Evolutionary conservation across 2,113 vertebrate species (phyloP), one percentile per base, ranked within the genome.

Genomic region (Cavia aperea): DNA sequence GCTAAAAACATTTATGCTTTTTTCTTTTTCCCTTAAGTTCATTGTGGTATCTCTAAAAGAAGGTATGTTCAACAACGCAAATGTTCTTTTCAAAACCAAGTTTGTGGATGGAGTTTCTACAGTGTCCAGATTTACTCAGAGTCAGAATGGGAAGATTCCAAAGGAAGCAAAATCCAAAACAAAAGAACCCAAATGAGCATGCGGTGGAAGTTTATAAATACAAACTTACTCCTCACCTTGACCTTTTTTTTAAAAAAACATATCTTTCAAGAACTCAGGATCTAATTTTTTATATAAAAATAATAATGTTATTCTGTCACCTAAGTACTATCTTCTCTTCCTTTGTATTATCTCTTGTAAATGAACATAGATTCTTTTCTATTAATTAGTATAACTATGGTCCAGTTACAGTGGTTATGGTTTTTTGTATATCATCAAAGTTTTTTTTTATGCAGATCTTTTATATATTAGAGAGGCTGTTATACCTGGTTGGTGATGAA

Each of bases 61-160:
- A n/a, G 99, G 99, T 86, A 99, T 99, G 99, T 99, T 99, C 97
- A 98, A 97, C 97, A 99, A 99, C 0, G 99, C 99, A 89, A 99
- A 99, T 2, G 98, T 99, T 88, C 98, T 99, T 62, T 99, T 98
- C 96, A 99, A 98, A 97, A 99, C 99, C 0, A 99, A 97, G 96
- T 99, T 99, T 96, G 96, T 99, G 58, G 99, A 99, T 77, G 99
- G 99, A 51, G 97, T 99, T 93, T 99, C 99, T 70, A 98, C 98
- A 0, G 97, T 99, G 66, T n/a, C 97, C 3, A 98, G 99, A 91
- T 98, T 98, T 0, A 83, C 97, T 0, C 98, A 99, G 81, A 96
- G 78, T 88, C 97, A 98, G 94, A 98, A 75, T 3, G 94, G 92
- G 43, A 97, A 97, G 3, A 77, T 77, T 13, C 1, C 18, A n/a